phyloP scores from a whole-genome alignment of 1,140 invertebrate genomes.

The Drosophila ficusphila region DNA sequence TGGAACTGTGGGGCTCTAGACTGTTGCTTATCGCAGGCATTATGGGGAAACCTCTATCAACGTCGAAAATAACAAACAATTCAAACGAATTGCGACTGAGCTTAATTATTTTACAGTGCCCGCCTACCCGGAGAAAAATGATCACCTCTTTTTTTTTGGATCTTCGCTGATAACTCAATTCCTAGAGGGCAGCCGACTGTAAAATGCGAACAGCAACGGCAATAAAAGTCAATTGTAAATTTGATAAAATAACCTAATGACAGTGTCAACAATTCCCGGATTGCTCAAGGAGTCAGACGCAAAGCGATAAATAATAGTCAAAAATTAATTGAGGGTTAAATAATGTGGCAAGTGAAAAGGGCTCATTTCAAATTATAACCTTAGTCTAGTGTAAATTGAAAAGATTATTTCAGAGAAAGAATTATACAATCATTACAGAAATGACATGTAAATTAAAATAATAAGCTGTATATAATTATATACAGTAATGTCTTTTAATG shows the following conservation, averaged over 20 bases:
- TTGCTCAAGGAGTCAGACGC: constrained; percentile 11
- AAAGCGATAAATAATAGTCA: constrained; percentile 15
- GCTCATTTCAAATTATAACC: neutral
- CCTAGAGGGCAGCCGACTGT: constrained; percentile 16
- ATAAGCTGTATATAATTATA: too few species aligned
- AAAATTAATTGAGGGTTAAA: neutral
- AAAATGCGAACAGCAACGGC: constrained; percentile 14
- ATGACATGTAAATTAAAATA: too few species aligned
- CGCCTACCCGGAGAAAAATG: constrained; percentile 6
- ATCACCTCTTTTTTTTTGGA: constrained; percentile 15
- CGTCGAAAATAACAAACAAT: constrained; percentile 30
- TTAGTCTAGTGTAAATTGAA: neutral
- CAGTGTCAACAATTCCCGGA: constrained; percentile 27
- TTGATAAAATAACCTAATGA: constrained; percentile 23
- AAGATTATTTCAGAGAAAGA: neutral
- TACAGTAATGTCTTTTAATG: too few species aligned
- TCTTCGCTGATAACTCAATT: constrained; percentile 28
- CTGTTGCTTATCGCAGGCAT: constrained; percentile 21
- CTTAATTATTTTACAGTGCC: constrained; percentile 43
- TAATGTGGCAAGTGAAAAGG: neutral
- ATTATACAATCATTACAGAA: neutral
- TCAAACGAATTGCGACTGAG: constrained; percentile 38
- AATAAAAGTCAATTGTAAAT: constrained; percentile 27
- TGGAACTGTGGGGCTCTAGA: constrained; percentile 19
- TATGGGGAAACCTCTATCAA: constrained; percentile 38